Percentiles rank a stretch among this genome's conserved stretches.
These are phyloP conservation scores for Eueides isabella DNA, from an alignment of 1,140 invertebrate species.

Conservation along the genomic window DNA sequence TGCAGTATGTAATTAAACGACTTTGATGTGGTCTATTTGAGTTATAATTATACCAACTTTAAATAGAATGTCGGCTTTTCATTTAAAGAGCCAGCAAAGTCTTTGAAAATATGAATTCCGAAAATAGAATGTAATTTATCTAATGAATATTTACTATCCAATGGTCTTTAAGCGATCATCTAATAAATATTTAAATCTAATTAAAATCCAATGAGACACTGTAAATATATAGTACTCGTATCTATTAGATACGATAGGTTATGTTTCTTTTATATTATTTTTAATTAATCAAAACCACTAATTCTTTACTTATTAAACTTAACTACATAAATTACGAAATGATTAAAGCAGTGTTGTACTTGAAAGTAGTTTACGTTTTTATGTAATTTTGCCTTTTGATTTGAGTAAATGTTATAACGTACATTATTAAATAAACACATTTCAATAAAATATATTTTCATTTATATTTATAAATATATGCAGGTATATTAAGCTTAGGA, in stretches of 20 bases:
- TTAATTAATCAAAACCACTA: neutral
- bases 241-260: no score
- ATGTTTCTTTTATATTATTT: neutral
- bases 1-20: neutral
- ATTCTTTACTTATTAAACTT: no score
- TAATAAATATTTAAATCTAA: neutral
- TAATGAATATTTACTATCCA: neutral
- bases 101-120: neutral
- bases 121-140: neutral
- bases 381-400: no score
- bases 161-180: neutral
- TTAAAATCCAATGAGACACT: no score
- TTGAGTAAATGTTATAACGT: no score
- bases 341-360: no score
- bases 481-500: neutral
- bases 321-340: no score
- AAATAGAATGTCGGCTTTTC: neutral
- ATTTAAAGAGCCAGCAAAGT: neutral
- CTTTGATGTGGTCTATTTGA: constrained; percentile 14
- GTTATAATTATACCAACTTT: neutral
- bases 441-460: no score
- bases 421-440: no score
- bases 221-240: no score
- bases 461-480: no score
- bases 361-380: no score